Conservation (phyloP, 92 coral and sea anemone species). For the Porites lobata region DNA sequence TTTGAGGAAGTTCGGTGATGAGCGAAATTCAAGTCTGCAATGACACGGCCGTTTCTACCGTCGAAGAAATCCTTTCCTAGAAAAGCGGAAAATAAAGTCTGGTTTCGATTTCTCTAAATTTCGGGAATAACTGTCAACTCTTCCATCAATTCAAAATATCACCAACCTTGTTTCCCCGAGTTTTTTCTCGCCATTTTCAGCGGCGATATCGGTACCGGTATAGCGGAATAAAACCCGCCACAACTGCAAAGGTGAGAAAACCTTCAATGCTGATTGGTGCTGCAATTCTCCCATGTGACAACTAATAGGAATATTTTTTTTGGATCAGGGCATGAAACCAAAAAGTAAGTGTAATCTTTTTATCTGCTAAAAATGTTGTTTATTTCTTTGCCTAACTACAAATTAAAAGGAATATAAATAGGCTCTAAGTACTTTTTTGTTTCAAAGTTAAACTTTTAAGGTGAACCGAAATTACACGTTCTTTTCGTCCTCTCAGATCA, state of each 20-base stretch:
- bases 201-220: constrained; percentile 50
- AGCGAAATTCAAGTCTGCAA: constrained; percentile 77
- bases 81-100: constrained; percentile 6
- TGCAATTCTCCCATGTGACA: constrained; percentile 29
- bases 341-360: no score
- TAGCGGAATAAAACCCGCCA: constrained; percentile 5
- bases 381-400: no score
- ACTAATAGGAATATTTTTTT: background rate
- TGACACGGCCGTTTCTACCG: constrained; percentile 73
- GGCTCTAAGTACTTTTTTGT: no score
- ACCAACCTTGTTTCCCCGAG: constrained; percentile 47
- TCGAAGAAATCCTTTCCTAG: constrained; percentile 72
- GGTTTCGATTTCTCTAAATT: background rate
- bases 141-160: background rate
- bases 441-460: no score
- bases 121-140: background rate
- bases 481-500: background rate
- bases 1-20: constrained; percentile 62
- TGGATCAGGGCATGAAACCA: background rate
- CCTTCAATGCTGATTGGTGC: constrained; percentile 27
- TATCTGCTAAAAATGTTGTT: no score
- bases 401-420: no score
- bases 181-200: constrained; percentile 44
- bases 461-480: no score
- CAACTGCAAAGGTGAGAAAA: constrained; percentile 16